Conservation (phyloP, 1,140 invertebrate species). For the Condylostylus longicornis region DNA sequence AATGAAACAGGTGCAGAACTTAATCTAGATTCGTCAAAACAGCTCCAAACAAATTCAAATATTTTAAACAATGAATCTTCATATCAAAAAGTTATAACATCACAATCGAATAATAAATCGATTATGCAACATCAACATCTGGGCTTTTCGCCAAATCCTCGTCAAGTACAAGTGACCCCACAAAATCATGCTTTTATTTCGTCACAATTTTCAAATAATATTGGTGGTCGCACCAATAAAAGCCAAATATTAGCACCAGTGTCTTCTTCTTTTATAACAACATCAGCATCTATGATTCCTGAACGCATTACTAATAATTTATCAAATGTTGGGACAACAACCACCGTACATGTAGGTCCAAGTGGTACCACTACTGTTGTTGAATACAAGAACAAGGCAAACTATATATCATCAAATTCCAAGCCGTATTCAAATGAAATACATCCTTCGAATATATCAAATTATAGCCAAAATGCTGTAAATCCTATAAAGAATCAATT, state of each 20-base stretch:
- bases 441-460: too few species aligned
- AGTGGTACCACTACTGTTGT: slow-evolving; percentile 30
- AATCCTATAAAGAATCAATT: too few species aligned
- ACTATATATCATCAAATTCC: background rate
- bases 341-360: slow-evolving; percentile 28
- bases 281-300: background rate
- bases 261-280: background rate
- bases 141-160: too few species aligned
- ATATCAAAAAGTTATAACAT: background rate
- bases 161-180: too few species aligned
- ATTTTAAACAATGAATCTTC: slow-evolving; percentile 6
- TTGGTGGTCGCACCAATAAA: background rate
- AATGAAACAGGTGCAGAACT: slow-evolving; percentile 7
- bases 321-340: slow-evolving; percentile 14
- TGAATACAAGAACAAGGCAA: slow-evolving; percentile 22
- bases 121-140: slow-evolving; percentile 5
- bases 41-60: background rate
- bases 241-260: background rate
- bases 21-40: slow-evolving; percentile 8
- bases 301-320: slow-evolving; percentile 7
- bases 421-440: too few species aligned
- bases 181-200: background rate
- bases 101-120: slow-evolving; percentile 1
- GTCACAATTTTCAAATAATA: background rate
- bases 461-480: too few species aligned